These are phyloP conservation scores for Luperina nickerlii DNA, from an alignment of 2,888 invertebrate genomes.

Conservation along the genomic window DNA sequence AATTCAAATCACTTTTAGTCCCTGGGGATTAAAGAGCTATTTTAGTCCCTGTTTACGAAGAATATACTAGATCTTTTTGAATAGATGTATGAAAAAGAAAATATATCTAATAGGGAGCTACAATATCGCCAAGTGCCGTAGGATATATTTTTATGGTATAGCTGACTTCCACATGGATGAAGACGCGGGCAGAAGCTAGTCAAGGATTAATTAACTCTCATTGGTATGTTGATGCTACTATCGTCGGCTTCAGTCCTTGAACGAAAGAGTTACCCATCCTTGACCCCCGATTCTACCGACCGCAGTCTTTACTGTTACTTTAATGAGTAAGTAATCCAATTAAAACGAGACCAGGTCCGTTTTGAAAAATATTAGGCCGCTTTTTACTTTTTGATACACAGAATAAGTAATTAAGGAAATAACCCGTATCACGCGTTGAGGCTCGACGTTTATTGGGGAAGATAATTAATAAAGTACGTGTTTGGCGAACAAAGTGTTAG, in stretches of 20 bases:
- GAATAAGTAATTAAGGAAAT: constrained; percentile 50
- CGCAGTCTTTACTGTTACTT: constrained; percentile 49
- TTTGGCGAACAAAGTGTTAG: constrained; percentile 44
- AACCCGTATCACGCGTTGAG: constrained; percentile 38
- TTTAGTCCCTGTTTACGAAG: too few species aligned
- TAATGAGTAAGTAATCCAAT: constrained; percentile 53
- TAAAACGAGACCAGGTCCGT: constrained; percentile 22
- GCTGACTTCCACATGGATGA: not conserved
- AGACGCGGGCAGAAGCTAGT: not conserved
- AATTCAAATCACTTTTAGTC: too few species aligned
- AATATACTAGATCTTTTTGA: too few species aligned
- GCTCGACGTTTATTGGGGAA: constrained; percentile 43
- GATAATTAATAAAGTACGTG: constrained; percentile 61
- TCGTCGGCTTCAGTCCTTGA: constrained; percentile 7
- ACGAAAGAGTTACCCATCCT: constrained; percentile 27
- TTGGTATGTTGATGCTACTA: not conserved
- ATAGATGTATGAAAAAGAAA: not conserved
- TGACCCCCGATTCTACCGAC: constrained; percentile 35
- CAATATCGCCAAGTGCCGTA: not conserved
- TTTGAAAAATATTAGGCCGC: constrained; percentile 40
- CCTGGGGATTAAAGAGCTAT: too few species aligned
- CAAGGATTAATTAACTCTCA: not conserved
- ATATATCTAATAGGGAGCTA: not conserved
- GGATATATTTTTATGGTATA: not conserved
- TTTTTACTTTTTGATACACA: constrained; percentile 39